These are phyloP conservation scores for Vanessa cardui DNA, from an alignment of 2,888 invertebrate species.

Conservation along the genomic window DNA sequence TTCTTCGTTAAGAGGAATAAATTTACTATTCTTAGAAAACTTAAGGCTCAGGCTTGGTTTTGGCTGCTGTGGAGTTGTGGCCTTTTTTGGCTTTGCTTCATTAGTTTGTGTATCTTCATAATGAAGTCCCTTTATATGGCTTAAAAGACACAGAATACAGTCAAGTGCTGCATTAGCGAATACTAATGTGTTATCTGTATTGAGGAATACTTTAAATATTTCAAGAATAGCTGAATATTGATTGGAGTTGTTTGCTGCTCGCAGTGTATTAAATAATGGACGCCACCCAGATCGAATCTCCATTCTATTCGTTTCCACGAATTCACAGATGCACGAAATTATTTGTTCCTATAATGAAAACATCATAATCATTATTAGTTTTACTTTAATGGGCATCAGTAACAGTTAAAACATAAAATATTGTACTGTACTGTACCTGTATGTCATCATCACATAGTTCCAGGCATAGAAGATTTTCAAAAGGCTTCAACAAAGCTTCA, in stretches of 20 bases:
- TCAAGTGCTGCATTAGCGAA: slow-evolving; percentile 97
- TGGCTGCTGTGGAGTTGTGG: slow-evolving; percentile 55
- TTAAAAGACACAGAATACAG: slow-evolving; percentile 94
- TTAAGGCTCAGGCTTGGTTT: slow-evolving; percentile 71
- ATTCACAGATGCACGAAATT: slow-evolving; percentile 96
- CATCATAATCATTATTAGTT: neutral
- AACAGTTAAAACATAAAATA: neutral
- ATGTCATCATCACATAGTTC: slow-evolving; percentile 97
- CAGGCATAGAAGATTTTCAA: slow-evolving; percentile 95
- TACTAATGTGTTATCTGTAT: slow-evolving; percentile 95
- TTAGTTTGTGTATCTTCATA: slow-evolving; percentile 78
- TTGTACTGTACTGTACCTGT: slow-evolving; percentile 80
- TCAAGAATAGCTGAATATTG: slow-evolving; percentile 90
- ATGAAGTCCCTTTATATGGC: slow-evolving; percentile 88
- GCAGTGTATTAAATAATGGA: slow-evolving; percentile 95
- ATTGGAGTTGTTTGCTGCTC: slow-evolving; percentile 91
- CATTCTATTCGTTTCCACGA: slow-evolving; percentile 96
- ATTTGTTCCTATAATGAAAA: slow-evolving; percentile 88
- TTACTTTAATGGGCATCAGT: neutral
- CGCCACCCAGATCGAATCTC: slow-evolving; percentile 98
- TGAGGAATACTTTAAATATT: slow-evolving; percentile 96
- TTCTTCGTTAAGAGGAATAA: slow-evolving; percentile 74
- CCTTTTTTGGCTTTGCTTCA: slow-evolving; percentile 73
- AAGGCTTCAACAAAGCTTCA: slow-evolving; percentile 96
- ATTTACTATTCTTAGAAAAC: slow-evolving; percentile 77